Evolutionary conservation across 2,888 invertebrate species (phyloP), one percentile per base, ranked within the genome.

Genomic region (Ennomos quercinarius): DNA sequence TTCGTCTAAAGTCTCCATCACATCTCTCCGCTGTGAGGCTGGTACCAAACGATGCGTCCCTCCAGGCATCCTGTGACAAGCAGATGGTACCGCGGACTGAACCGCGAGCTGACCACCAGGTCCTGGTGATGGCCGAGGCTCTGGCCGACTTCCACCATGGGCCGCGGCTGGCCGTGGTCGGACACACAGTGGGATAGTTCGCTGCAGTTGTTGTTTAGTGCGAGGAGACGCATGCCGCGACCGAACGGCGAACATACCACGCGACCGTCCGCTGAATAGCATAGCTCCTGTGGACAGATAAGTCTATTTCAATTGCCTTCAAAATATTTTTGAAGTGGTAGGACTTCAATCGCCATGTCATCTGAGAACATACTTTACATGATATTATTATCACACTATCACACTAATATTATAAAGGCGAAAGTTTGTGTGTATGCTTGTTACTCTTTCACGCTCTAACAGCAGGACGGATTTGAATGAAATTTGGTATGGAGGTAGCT

Each of bases 231-330:
- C 62, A 98, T 95, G 36, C 98, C 98, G 75, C 95, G 95, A 0
- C 96, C 97, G 83, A 96, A 98, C 0, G 99, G 98, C 0, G 98
- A 98, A 78, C 97, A 97, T 35, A 99, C 95, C 9, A 98, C 88
- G 49, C 98, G 94, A 0, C 99, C 99, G 81, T 98, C 98, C 1
- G 96, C 93, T 1, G 98, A 98, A 84, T 97, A 98, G 74, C 97
- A 97, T 45, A 98, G 91, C 80, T 98, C 99, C 88, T 93, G 80
- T 4, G 65, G 64, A 27, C 12, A 36, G 10, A 12, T 10, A 39
- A 35, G 9, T 2, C 6, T 1, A 5, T 13, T 10, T n/a, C 34
- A 42, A 17, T 11, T 0, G 4, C 2, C 8, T 40, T n/a, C 39
- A 3, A 40, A 41, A n/a, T 2, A 41, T 12, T 11, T 17, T 8